A percentile compares a stretch with the other conserved stretches of the same genome.
Conservation (phyloP, 1,140 invertebrate genomes). For the Zaprionus camerounensis region DNA sequence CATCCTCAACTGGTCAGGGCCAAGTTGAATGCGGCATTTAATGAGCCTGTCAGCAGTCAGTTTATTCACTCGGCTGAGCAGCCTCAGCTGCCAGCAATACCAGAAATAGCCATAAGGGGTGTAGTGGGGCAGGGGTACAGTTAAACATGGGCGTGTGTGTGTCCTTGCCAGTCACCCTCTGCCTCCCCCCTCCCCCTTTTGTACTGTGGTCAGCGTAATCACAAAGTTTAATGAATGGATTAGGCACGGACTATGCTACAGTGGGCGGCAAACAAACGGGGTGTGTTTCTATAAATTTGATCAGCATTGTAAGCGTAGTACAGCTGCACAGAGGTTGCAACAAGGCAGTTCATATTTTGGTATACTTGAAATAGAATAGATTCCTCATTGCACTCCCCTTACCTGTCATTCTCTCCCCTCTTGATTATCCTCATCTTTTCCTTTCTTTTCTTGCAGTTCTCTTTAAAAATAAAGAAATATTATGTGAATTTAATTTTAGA, state of each 20-base stretch:
- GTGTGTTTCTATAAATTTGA: neutral
- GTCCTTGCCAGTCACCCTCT: slow-evolving; percentile 23
- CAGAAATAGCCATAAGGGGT: neutral
- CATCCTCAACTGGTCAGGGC: slow-evolving; percentile 34
- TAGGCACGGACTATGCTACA: slow-evolving; percentile 38
- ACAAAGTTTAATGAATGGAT: slow-evolving; percentile 79
- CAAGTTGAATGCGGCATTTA: slow-evolving; percentile 70
- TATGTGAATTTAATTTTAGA: slow-evolving; percentile 68
- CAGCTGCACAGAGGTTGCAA: neutral
- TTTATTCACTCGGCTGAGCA: slow-evolving; percentile 46
- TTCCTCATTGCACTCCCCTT: neutral
- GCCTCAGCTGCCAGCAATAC: slow-evolving; percentile 12
- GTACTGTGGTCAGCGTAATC: slow-evolving; percentile 70
- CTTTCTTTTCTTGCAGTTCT: neutral
- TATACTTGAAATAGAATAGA: neutral
- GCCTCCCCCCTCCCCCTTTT: neutral
- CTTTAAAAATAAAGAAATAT: slow-evolving; percentile 18
- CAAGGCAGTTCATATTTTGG: too few species aligned
- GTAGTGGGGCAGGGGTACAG: neutral
- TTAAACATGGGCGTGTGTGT: slow-evolving; percentile 26
- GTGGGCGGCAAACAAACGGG: slow-evolving; percentile 13
- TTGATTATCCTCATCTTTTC: slow-evolving; percentile 5
- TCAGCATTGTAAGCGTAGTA: neutral
- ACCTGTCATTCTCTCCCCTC: neutral
- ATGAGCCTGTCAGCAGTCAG: slow-evolving; percentile 75